Evolutionary conservation across 2,888 invertebrate species (phyloP), one percentile per base, ranked within the genome.

Genomic region (Pyrrhia umbra): DNA sequence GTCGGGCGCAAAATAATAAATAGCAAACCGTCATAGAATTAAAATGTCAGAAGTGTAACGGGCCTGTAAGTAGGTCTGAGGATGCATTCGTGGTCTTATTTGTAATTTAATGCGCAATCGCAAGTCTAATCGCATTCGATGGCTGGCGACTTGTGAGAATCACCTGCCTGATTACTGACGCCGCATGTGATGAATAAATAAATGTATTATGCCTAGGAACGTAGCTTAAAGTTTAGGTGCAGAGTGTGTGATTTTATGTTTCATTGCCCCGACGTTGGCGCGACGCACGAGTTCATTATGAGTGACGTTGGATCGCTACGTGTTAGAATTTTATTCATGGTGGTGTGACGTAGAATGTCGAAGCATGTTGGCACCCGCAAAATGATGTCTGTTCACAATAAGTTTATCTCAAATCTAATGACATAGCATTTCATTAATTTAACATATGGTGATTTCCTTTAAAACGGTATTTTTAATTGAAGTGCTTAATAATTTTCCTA

Each of bases 71-170:
- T 78, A 71, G 79, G 77, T 57, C 73, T 79, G 65, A 69, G 52
- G 69, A 65, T 71, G 69, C 73, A 71, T 68, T 82, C 78, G 78
- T 75, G 74, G 76, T 64, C 83, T 83, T 83, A 87, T 89, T 90
- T 89, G 88, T 86, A 87, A 89, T 86, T 88, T 87, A 87, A 88
- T 85, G 76, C 77, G 84, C 83, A 76, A 86, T 91, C 84, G 80
- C 79, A 66, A 88, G 80, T 85, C 90, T 72, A 77, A 85, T 83
- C 84, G 86, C 87, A 90, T 88, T 79, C 87, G 66, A 79, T 75
- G 82, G 43, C 43, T 65, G 74, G 70, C 76, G 77, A 77, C 79
- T 85, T 84, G 89, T 89, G 90, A 88, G 89, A 91, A 91, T 87
- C 85, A 81, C 75, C 71, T 83, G 82, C 81, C 83, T 90, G 87